A percentile compares a stretch with the other conserved stretches of the same genome.
Evolutionary conservation across 2,888 invertebrate genomes (phyloP).

Genomic region (Phaedon cochleariae): DNA sequence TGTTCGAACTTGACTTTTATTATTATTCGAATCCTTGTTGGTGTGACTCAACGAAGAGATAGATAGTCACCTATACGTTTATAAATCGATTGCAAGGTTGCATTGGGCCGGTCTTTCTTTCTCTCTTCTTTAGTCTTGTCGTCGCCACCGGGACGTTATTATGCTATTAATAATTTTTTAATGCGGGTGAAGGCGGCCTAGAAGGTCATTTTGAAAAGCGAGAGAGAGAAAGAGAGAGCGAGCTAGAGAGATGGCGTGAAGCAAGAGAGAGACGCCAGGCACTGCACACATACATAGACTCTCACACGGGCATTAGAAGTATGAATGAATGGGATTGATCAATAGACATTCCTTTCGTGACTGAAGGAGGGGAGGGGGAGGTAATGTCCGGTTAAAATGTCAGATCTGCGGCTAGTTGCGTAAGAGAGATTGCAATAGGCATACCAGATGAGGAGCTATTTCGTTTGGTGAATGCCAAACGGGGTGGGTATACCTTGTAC

Average conservation of each 20-base stretch:
- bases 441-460: too few relatives aligned
- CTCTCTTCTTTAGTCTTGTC: not conserved
- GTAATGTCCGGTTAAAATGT: not conserved
- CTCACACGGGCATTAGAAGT: slow-evolving; percentile 1
- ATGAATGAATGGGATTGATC: slow-evolving; percentile 1
- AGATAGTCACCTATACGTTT: too few relatives aligned
- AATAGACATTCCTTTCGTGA: not conserved
- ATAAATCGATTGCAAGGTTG: not conserved
- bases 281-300: not conserved
- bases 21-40: too few relatives aligned
- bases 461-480: too few relatives aligned
- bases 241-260: not conserved
- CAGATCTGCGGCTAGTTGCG: not conserved
- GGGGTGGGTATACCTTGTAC: too few relatives aligned
- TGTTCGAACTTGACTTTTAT: too few relatives aligned
- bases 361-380: not conserved
- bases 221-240: not conserved
- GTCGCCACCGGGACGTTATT: not conserved
- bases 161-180: slow-evolving; percentile 45
- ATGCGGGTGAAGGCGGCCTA: slow-evolving; percentile 47
- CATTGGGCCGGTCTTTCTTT: not conserved
- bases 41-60: too few relatives aligned
- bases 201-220: slow-evolving; percentile 44
- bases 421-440: not conserved
- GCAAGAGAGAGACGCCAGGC: not conserved